A percentile compares a stretch with the other conserved stretches of the same genome.
phyloP scores from a whole-genome alignment of 2,113 vertebrate species.

The Spermophilus dauricus region DNA sequence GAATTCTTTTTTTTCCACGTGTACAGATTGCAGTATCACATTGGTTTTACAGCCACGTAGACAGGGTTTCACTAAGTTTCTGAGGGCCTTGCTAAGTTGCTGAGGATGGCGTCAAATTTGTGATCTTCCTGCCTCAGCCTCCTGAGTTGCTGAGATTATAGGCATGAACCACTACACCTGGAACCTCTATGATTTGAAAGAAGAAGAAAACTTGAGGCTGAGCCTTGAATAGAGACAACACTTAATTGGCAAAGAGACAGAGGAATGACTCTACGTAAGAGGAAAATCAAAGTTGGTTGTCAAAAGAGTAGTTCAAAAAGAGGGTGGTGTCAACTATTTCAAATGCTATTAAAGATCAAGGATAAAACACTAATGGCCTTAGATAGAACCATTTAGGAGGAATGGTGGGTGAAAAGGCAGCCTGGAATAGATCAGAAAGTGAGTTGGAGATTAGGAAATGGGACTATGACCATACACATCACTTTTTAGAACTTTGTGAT shows the following conservation, averaged over 20 bases:
- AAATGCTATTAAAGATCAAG: constrained; percentile 18
- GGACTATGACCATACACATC: neutral
- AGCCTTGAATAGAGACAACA: neutral
- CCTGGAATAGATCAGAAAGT: neutral
- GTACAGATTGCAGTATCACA: no score
- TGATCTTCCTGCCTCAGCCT: neutral
- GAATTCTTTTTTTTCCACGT: no score
- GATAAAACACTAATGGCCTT: neutral
- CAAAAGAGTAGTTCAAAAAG: neutral
- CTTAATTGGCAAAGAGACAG: neutral
- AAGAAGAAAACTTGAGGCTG: neutral
- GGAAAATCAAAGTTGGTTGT: neutral
- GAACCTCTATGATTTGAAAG: neutral
- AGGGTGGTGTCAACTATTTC: neutral
- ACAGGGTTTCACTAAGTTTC: neutral
- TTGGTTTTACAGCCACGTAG: neutral
- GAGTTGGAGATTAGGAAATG: neutral
- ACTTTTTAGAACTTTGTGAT: neutral
- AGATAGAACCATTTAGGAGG: neutral
- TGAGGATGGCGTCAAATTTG: neutral
- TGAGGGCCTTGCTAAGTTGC: neutral
- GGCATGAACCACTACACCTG: neutral
- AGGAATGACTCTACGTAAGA: neutral
- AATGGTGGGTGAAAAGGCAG: neutral
- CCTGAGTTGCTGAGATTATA: neutral